Conservation (phyloP, 2,888 invertebrate genomes). For the Chymomyza caudatula region DNA sequence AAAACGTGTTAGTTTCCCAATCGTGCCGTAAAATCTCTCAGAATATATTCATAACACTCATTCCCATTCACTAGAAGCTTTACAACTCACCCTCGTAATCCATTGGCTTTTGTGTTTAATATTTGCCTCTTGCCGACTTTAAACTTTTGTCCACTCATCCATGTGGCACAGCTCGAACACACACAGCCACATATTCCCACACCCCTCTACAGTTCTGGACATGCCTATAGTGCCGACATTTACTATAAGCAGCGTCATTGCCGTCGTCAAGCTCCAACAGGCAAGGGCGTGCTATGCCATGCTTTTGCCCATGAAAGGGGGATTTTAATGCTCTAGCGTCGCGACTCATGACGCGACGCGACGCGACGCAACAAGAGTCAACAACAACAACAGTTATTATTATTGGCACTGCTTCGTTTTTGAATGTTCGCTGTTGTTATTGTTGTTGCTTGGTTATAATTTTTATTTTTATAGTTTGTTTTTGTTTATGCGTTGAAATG, state of each 20-base stretch:
- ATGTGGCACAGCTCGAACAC: slow-evolving; percentile 3
- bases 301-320: slow-evolving; percentile 21
- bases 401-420: slow-evolving; percentile 23
- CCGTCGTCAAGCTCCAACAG: slow-evolving; percentile 67
- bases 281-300: slow-evolving; percentile 25
- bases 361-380: not conserved
- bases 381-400: slow-evolving; percentile 46
- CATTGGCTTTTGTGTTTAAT: slow-evolving; percentile 1
- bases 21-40: not conserved
- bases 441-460: slow-evolving; percentile 22
- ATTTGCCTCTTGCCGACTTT: slow-evolving; percentile 48
- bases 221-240: not conserved
- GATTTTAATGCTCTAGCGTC: slow-evolving; percentile 5
- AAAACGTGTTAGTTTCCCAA: not conserved
- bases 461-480: slow-evolving; percentile 46
- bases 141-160: slow-evolving; percentile 30
- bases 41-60: not conserved
- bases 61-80: not conserved
- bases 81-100: slow-evolving; percentile 19
- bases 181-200: slow-evolving; percentile 11
- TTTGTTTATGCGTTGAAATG: slow-evolving; percentile 51
- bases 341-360: not conserved
- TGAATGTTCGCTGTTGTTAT: slow-evolving; percentile 43
- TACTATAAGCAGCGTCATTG: slow-evolving; percentile 29
- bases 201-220: slow-evolving; percentile 10